Percentiles rank a stretch among this genome's conserved stretches.
Conservation (phyloP, 2,797 vertebrate genomes). For the Lepus oiostolus region DNA sequence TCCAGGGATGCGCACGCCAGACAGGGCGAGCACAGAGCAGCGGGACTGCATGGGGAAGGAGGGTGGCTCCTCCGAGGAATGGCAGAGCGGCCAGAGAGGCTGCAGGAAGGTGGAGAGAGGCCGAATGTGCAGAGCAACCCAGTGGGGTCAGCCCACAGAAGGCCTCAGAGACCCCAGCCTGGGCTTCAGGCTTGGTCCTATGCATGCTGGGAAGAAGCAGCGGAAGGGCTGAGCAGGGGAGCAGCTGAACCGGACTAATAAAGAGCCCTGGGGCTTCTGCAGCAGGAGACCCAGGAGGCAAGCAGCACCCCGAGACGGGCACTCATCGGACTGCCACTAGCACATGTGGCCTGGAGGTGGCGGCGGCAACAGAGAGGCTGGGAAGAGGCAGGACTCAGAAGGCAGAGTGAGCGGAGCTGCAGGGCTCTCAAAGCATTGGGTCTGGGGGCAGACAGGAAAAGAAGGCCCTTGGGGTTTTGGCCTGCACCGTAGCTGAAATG, state of each 20-base stretch:
- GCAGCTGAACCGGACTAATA: neutral
- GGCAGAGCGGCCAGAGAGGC: neutral
- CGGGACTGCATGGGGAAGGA: neutral
- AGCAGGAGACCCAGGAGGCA: neutral
- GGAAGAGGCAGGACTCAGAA: neutral
- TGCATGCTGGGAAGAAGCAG: neutral
- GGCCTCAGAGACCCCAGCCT: neutral
- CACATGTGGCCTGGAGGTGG: no score
- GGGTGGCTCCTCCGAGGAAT: neutral
- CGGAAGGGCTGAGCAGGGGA: neutral
- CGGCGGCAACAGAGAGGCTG: neutral
- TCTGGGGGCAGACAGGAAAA: neutral
- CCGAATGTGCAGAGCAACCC: neutral
- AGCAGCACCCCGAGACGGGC: neutral
- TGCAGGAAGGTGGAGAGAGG: neutral
- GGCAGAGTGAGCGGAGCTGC: neutral
- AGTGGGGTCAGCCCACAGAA: neutral
- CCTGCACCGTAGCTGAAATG: neutral
- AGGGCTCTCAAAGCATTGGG: neutral
- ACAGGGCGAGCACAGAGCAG: no score
- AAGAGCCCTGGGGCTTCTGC: neutral
- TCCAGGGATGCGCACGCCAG: neutral
- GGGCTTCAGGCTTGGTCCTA: neutral
- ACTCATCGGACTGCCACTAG: neutral
- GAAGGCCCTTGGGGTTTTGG: neutral